Base-by-base conservation (phyloP, 1,140 invertebrate species). In the Coenobita brevimanus region DNA sequence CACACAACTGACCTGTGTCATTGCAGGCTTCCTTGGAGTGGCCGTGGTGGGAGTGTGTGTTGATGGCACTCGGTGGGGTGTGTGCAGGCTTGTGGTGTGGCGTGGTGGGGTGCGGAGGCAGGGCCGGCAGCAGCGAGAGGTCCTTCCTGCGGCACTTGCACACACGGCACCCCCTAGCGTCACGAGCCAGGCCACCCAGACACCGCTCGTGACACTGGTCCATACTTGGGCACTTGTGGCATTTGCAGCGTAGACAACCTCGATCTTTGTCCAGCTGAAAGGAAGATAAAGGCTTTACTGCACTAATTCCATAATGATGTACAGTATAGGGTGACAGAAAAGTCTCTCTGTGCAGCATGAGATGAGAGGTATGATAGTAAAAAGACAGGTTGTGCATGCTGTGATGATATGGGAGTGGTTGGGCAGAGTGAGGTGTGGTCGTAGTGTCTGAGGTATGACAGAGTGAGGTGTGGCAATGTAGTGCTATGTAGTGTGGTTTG, bases 141-240 rank as follows among this genome's bases (percentile, higher is more conserved):
- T 24, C 13, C 64, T 69, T 41, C 21, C 64, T 54, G 67, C 82
- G 69, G 64, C 82, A 83, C 64, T 57, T 64, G 46, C 82, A 83
- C 17, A 54, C 41, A 8, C n/a, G 36, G 67, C 82, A 83, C 17
- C 82, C 82, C 6, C 54, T 69, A 41, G 30, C 36, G 46, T 83
- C 82, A 38, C 13, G 41, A 27, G 46, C 82, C 24, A 73, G 64
- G 0, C 82, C 82, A 46, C 46, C 64, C 2, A 41, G 43, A n/a
- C 82, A 83, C 43, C 30, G 33, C n/a, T 54, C 13, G 38, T 30
- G 46, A 36, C 82, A 83, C 30, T 73, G 30, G 10, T 10, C 17
- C 27, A 83, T 24, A 43, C 21, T 21, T 30, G 41, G 67, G 82
- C 82, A 83, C 38, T 71, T 69, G 36, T 30, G 46, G n/a, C 67